Evolutionary conservation across 2,113 vertebrate species (phyloP), one percentile per base, ranked within the genome.

Genomic region (Terrapene triunguis): DNA sequence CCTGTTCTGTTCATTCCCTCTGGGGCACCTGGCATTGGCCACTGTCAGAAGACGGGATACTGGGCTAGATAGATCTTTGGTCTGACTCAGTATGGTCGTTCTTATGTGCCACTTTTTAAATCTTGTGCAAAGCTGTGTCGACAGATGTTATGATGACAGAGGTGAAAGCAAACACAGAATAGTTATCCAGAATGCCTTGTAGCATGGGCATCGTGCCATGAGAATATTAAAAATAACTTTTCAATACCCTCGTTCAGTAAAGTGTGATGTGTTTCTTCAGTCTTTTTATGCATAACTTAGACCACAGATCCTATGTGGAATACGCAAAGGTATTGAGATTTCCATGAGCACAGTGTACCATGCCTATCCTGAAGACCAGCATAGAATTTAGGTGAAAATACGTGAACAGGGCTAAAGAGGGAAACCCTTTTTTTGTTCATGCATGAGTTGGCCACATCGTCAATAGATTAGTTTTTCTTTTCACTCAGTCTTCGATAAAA

Each of bases 181-280:
- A 94, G 54, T 94, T 94, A 94, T n/a, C 54, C 91, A 92, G 53
- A 97, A 92, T 82, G 55, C 53, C 51, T 82, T 44, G 80, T 72
- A 94, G 57, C 69, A 93, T 50, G 87, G 24, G 51, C 79, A 78
- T 94, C 27, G 5, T 88, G 62, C 86, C 80, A 89, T 85, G 82
- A 17, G 81, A 92, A 92, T 94, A 90, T 94, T 96, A 94, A 97
- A 96, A 91, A 76, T 95, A 96, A 76, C 62, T 96, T 50, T 19
- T 82, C 55, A 88, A 1, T 90, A 84, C 59, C 80, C 87, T 81
- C 55, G 92, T 96, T 94, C 90, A 96, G 84, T 87, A 69, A 95
- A 83, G 57, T 0, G 0, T 76, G 79, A 35, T 83, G 3, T 1
- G 0, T 88, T 91, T 53, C 32, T 90, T 88, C 88, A 54, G 54